Base-by-base conservation (phyloP, 2,797 vertebrate genomes). In the Hypotaenidia philippensis region DNA sequence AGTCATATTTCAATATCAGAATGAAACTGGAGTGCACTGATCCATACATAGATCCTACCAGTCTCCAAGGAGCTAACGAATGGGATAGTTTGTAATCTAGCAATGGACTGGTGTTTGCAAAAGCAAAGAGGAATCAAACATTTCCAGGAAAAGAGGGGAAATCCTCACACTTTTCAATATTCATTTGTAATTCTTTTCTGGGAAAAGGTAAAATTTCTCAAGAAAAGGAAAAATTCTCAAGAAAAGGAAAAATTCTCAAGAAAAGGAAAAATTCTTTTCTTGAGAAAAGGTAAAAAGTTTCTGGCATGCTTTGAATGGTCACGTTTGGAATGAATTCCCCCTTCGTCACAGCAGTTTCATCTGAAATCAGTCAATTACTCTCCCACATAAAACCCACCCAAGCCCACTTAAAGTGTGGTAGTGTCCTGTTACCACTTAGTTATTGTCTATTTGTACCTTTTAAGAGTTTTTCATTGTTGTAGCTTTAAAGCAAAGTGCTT, bases 241-340 rank as follows among this genome's bases (percentile, higher is more conserved):
- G n/a, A n/a, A n/a, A n/a, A n/a, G n/a, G n/a, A n/a, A n/a, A n/a
- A n/a, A n/a, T n/a, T n/a, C n/a, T n/a, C n/a, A n/a, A n/a, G n/a
- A n/a, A n/a, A n/a, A n/a, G n/a, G n/a, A n/a, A n/a, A n/a, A n/a
- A n/a, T n/a, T n/a, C n/a, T n/a, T n/a, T n/a, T n/a, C n/a, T n/a
- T n/a, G 22, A 77, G 5, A 15, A 70, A 71, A 63, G 34, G 38
- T 13, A 5, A 32, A 36, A 53, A 13, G 5, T 63, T 76, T 57
- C 52, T 74, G 61, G 21, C 3, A n/a, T n/a, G 17, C 26, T 77
- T 69, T 83, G 20, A 63, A 45, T 69, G 76, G 21, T 79, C 20
- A 13, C 10, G 3, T 59, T 79, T 0, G 0, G 8, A 40, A 10
- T 69, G 57, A 87, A 87, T 53, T 38, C 3, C 9, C 38, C 4